These are phyloP conservation scores for Catostomus latipinnis DNA, from an alignment of 2,797 vertebrate genomes.

Conservation along the genomic window DNA sequence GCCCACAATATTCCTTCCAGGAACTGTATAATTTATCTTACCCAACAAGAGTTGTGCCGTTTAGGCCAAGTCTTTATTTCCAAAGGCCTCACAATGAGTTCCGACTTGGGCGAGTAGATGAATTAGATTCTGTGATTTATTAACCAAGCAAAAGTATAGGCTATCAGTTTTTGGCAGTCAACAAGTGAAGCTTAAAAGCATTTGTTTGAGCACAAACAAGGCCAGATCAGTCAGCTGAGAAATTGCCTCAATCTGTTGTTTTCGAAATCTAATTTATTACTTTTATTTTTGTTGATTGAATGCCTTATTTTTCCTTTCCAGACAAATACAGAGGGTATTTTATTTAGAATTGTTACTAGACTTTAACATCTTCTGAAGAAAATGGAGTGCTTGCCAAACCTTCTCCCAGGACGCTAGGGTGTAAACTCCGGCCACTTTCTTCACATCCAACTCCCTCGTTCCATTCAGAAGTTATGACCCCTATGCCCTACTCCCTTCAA, in stretches of 20 bases:
- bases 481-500: no score
- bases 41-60: slow-evolving; percentile 37
- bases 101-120: slow-evolving; percentile 15
- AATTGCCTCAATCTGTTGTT: slow-evolving; percentile 27
- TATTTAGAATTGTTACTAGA: slow-evolving; percentile 18
- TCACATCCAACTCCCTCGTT: no score
- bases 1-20: not conserved
- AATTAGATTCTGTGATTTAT: slow-evolving; percentile 37
- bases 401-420: not conserved
- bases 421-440: no score
- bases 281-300: slow-evolving; percentile 17
- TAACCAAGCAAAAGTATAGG: slow-evolving; percentile 32
- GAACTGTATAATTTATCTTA: slow-evolving; percentile 24
- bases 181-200: slow-evolving; percentile 12
- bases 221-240: slow-evolving; percentile 41
- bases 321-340: slow-evolving; percentile 4
- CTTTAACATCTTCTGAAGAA: not conserved
- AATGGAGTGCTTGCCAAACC: not conserved
- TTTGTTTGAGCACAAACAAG: slow-evolving; percentile 35
- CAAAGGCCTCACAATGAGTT: slow-evolving; percentile 29
- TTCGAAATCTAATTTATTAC: slow-evolving; percentile 33
- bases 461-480: no score
- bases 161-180: slow-evolving; percentile 22
- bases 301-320: slow-evolving; percentile 19
- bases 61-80: slow-evolving; percentile 27